Percentiles rank a stretch among this genome's conserved stretches.
Conservation (phyloP, 2,888 invertebrate genomes). For the Chromoteleia sp. region DNA sequence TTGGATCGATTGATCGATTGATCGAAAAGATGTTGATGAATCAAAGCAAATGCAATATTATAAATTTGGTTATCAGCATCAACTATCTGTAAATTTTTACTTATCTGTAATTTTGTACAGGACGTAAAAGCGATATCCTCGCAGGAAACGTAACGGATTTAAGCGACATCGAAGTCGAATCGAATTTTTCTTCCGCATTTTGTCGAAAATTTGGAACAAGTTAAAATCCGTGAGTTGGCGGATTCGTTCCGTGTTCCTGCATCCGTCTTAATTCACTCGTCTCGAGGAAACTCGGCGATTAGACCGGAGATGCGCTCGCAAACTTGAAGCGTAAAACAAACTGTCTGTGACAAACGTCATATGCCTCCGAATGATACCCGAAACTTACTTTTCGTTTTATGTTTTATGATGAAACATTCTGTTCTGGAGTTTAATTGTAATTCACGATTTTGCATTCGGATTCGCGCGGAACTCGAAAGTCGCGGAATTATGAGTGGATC, state of each 20-base stretch:
- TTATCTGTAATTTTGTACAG: too few species aligned
- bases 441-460: slow-evolving; percentile 52
- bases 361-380: slow-evolving; percentile 62
- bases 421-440: slow-evolving; percentile 65
- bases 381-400: slow-evolving; percentile 68
- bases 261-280: slow-evolving; percentile 63
- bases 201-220: slow-evolving; percentile 29
- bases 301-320: slow-evolving; percentile 48
- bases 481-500: slow-evolving; percentile 43
- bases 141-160: neutral
- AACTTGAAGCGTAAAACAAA: slow-evolving; percentile 70
- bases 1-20: too few species aligned
- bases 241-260: slow-evolving; percentile 48
- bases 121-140: neutral
- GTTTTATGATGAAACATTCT: slow-evolving; percentile 69
- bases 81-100: too few species aligned
- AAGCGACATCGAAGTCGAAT: slow-evolving; percentile 28
- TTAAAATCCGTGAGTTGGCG: slow-evolving; percentile 39
- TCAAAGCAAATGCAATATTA: too few species aligned
- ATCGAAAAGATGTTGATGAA: too few species aligned
- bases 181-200: slow-evolving; percentile 29
- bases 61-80: too few species aligned
- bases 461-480: slow-evolving; percentile 46
- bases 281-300: slow-evolving; percentile 55
- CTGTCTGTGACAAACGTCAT: slow-evolving; percentile 69